Conservation (phyloP, 2,113 vertebrate species). For the Todiramphus saurophagus region DNA sequence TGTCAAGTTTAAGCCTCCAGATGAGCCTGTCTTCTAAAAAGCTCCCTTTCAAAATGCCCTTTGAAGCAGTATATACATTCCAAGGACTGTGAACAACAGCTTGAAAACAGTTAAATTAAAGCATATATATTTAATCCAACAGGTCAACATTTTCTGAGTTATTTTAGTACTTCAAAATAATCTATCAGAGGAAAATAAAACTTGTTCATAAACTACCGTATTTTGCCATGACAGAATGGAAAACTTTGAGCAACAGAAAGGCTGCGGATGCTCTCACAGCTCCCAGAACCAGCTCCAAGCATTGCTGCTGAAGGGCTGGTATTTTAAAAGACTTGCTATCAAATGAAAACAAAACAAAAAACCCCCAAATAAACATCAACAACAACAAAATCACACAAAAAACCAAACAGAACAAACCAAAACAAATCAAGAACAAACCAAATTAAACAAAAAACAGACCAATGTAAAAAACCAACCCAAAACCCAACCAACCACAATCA, state of each 20-base stretch:
- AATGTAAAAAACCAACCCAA: too few relatives aligned
- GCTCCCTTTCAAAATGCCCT: not conserved
- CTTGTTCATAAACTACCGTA: not conserved
- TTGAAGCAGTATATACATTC: not conserved
- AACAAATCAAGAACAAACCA: not conserved
- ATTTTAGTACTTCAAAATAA: not conserved
- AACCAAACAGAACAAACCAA: not conserved
- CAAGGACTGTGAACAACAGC: not conserved
- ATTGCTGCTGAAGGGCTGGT: not conserved
- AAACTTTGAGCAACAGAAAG: not conserved
- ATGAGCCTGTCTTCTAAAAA: not conserved
- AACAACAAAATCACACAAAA: fast-evolving
- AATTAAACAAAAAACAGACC: not conserved
- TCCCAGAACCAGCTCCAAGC: not conserved
- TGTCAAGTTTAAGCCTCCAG: not conserved
- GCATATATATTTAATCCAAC: not conserved
- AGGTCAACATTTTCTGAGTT: not conserved
- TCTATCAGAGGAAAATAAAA: not conserved
- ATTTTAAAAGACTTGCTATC: not conserved
- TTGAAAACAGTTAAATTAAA: not conserved
- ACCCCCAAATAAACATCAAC: too few relatives aligned
- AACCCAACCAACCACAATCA: not conserved
- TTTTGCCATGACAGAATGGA: not conserved
- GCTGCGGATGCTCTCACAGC: not conserved
- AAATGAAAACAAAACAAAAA: not conserved